Base-by-base conservation (phyloP, 2,888 invertebrate genomes). In the Onchidella celtica region DNA sequence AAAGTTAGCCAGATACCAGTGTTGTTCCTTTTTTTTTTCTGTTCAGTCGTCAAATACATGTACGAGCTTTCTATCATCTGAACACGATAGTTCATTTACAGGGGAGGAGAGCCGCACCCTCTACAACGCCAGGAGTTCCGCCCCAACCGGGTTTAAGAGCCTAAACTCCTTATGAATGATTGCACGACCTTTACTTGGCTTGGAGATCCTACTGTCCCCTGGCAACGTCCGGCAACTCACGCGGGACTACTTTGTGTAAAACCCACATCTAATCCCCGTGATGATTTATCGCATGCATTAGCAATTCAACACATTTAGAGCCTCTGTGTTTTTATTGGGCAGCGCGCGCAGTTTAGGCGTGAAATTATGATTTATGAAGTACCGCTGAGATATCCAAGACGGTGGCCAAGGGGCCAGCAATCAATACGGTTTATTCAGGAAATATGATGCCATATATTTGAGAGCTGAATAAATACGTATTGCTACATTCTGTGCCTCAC, bases 321-420 rank as follows among this genome's bases (percentile, higher is more conserved):
- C 38, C 32, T 70, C 78, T 59, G 69, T 59, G 59, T 78, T 78
- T 78, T 78, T 78, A 78, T 70, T 70, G 78, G 57, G 21, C 59
- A 61, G 55, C 69, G 27, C 36, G 61, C 69, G 40, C 66, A 78
- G 70, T 69, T 57, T 70, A 70, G 55, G 66, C 69, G 78, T 69
- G 70, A 78, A 78, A 78, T 78, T 66, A 78, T 78, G 78, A 78
- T 78, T 78, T 78, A 78, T 70, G 78, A 66, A 57, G 55, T 63
- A 63, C 63, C 77, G 36, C 47, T 55, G 77, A n/a, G 38, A 57
- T 77, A 68, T 68, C 68, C 68, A 55, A 68, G 66, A 66, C 68
- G 77, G 57, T 73, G 73, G 59, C 73, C 38, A 38, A 57, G 27
- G 38, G 9, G 6, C 47, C 17, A 11, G 61, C 27, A 68, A 77